Conservation (phyloP, 2,888 invertebrate genomes). For the Erebia palarica region DNA sequence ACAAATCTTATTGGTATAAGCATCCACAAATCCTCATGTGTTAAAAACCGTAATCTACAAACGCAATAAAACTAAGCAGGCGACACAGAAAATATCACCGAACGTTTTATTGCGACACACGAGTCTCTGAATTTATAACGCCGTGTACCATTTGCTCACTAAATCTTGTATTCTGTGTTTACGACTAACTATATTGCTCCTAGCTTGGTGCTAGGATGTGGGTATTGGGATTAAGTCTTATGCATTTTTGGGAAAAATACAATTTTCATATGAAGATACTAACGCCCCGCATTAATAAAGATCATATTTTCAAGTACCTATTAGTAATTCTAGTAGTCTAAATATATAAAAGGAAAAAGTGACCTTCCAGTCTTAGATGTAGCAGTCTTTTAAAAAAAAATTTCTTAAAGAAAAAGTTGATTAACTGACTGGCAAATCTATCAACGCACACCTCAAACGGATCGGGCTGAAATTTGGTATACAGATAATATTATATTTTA, state of each 20-base stretch:
- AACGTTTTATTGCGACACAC: slow-evolving; percentile 20
- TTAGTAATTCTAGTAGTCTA: no score
- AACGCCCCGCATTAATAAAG: no score
- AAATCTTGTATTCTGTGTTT: slow-evolving; percentile 21
- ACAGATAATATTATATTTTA: no score
- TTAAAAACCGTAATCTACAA: slow-evolving; percentile 6
- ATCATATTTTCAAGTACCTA: no score
- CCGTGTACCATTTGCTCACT: slow-evolving; percentile 8
- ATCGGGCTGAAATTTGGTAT: no score
- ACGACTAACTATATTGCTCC: slow-evolving; percentile 21
- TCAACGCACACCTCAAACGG: no score
- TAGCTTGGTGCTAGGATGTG: slow-evolving; percentile 4
- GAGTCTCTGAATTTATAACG: slow-evolving; percentile 8
- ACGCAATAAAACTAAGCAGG: slow-evolving; percentile 3
- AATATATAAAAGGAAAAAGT: no score
- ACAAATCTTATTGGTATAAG: not conserved
- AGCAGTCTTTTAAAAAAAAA: no score
- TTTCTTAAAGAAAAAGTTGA: no score
- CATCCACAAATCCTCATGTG: not conserved
- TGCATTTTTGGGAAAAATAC: not conserved
- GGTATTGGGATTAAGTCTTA: not conserved
- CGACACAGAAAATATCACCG: slow-evolving; percentile 9
- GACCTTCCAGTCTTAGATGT: no score
- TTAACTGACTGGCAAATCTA: no score
- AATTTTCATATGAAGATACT: no score